Conservation (phyloP, 2,797 vertebrate genomes). For the Sebastes itinus region DNA sequence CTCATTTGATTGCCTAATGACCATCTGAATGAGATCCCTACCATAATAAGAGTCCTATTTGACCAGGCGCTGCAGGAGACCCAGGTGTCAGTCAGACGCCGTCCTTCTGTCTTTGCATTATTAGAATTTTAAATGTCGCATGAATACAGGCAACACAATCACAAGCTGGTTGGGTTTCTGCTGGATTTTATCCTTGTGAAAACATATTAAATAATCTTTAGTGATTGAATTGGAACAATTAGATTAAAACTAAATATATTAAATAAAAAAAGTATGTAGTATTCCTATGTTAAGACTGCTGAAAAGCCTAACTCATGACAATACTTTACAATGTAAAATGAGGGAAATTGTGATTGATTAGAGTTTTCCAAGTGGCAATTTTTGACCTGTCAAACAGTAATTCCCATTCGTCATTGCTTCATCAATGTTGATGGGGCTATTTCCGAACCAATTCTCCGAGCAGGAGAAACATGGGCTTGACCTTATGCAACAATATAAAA, state of each 20-base stretch:
- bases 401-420: conserved; percentile 66
- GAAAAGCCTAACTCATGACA: background rate
- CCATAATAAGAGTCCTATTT: conserved; percentile 68
- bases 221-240: background rate
- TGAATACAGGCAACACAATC: conserved; percentile 20
- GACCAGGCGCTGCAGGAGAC: conserved; percentile 62
- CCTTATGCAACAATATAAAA: conserved; percentile 67
- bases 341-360: conserved; percentile 58
- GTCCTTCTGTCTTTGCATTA: conserved; percentile 40
- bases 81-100: conserved; percentile 48
- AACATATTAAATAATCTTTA: background rate
- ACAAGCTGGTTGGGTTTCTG: background rate
- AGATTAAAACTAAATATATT: background rate
- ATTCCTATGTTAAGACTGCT: background rate
- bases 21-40: conserved; percentile 75
- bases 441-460: conserved; percentile 52
- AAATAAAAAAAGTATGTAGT: background rate
- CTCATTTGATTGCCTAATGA: conserved; percentile 81
- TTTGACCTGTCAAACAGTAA: conserved; percentile 70
- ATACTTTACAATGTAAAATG: conserved; percentile 16
- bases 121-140: conserved; percentile 50
- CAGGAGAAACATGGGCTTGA: conserved; percentile 56
- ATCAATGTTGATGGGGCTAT: conserved; percentile 72
- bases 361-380: conserved; percentile 62
- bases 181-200: background rate